A percentile compares a stretch with the other conserved stretches of the same genome.
phyloP scores from a whole-genome alignment of 2,888 invertebrate genomes.

The Meganola albula region DNA sequence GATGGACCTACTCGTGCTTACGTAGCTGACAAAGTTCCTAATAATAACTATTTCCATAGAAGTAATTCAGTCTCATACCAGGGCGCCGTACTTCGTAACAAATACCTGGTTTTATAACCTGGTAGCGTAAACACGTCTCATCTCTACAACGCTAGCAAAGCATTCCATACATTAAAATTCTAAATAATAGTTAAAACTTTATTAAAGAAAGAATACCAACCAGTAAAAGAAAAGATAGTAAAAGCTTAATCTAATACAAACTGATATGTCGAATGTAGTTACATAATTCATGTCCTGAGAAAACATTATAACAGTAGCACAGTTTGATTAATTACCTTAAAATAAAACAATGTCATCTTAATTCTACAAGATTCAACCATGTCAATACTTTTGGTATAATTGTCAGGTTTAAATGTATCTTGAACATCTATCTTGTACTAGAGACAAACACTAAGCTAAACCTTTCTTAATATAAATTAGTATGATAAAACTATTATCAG shows the following conservation, averaged over 20 bases:
- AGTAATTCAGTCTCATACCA: too few species aligned
- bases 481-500: not conserved
- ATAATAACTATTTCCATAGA: too few species aligned
- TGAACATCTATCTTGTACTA: slow-evolving; percentile 8
- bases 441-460: not conserved
- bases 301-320: too few species aligned
- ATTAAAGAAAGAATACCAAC: slow-evolving; percentile 35
- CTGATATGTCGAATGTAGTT: slow-evolving; percentile 22
- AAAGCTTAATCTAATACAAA: slow-evolving; percentile 23
- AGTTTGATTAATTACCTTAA: slow-evolving; percentile 39
- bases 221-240: slow-evolving; percentile 28
- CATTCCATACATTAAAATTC: too few species aligned
- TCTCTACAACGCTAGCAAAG: too few species aligned
- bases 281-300: slow-evolving; percentile 19
- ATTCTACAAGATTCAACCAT: slow-evolving; percentile 28
- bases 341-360: slow-evolving; percentile 34
- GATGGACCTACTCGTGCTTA: too few species aligned
- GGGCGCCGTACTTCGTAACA: too few species aligned
- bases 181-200: slow-evolving; percentile 8
- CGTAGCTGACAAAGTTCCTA: too few species aligned
- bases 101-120: too few species aligned
- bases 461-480: not conserved
- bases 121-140: too few species aligned
- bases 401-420: slow-evolving; percentile 15
- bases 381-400: slow-evolving; percentile 28